A percentile compares a stretch with the other conserved stretches of the same genome.
phyloP scores from a whole-genome alignment of 2,888 invertebrate genomes.

The Eupeodes latifasciatus region DNA sequence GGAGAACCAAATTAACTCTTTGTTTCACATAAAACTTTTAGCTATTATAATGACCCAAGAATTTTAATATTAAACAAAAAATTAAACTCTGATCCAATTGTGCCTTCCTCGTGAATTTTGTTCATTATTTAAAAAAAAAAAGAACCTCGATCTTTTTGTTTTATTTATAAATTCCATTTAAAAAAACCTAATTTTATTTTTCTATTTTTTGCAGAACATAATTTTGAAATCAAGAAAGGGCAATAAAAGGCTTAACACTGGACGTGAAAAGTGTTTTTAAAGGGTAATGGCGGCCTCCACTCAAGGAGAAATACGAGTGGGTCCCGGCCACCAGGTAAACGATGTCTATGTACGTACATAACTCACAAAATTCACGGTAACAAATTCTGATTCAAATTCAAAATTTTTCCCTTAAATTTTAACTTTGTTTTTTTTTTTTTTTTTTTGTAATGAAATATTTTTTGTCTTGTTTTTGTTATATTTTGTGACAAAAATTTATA shows the following conservation, averaged over 20 bases:
- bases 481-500: conserved; percentile 47
- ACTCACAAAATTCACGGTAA: conserved; percentile 86
- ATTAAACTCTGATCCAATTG: too few relatives aligned
- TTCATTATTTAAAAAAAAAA: too few relatives aligned
- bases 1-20: too few relatives aligned
- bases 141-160: not conserved
- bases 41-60: too few relatives aligned
- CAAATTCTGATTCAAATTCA: conserved; percentile 80
- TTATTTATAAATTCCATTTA: not conserved
- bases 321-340: conserved; percentile 91
- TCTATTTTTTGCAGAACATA: conserved; percentile 80
- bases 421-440: conserved; percentile 77
- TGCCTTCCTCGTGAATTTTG: too few relatives aligned
- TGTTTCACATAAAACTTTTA: too few relatives aligned
- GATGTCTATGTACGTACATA: conserved; percentile 88
- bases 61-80: too few relatives aligned
- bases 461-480: conserved; percentile 38
- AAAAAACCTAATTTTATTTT: not conserved
- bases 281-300: conserved; percentile 87
- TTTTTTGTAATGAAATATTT: conserved; percentile 75
- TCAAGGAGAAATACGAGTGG: conserved; percentile 91
- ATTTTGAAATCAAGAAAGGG: conserved; percentile 82
- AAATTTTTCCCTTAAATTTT: conserved; percentile 77
- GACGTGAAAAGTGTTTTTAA: conserved; percentile 84
- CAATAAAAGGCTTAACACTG: conserved; percentile 84